These are phyloP conservation scores for Abrostola triplasia DNA, from an alignment of 2,888 invertebrate species.

Conservation along the genomic window DNA sequence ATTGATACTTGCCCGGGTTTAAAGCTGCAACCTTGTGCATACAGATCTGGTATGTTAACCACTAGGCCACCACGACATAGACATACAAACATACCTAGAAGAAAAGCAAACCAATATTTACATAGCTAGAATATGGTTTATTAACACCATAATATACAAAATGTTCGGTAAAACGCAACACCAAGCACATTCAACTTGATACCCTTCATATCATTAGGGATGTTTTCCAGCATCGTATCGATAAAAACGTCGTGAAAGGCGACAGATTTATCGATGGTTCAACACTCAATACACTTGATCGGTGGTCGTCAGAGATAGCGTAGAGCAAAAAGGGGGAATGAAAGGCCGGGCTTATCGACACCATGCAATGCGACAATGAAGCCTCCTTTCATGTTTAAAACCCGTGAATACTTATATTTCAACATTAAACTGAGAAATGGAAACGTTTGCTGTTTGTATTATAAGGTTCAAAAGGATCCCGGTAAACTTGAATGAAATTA, in stretches of 20 bases:
- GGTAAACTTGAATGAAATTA: too few relatives aligned
- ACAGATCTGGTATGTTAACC: too few relatives aligned
- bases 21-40: too few relatives aligned
- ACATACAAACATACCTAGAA: too few relatives aligned
- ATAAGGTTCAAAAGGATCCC: too few relatives aligned
- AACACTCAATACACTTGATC: constrained; percentile 36
- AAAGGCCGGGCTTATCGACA: constrained; percentile 41
- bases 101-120: too few relatives aligned
- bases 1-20: too few relatives aligned
- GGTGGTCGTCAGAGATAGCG: constrained; percentile 41
- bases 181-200: not conserved
- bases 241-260: constrained; percentile 26
- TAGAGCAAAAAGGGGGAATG: constrained; percentile 27
- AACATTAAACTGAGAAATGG: too few relatives aligned
- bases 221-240: constrained; percentile 12
- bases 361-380: constrained; percentile 28
- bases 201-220: not conserved
- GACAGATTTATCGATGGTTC: constrained; percentile 45
- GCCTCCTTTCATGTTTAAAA: constrained; percentile 17
- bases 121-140: too few relatives aligned
- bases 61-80: too few relatives aligned
- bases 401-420: not conserved
- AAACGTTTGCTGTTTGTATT: too few relatives aligned
- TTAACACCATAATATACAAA: too few relatives aligned
- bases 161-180: not conserved